phyloP scores from a whole-genome alignment of 2,113 vertebrate species.

The Petroica traversi region DNA sequence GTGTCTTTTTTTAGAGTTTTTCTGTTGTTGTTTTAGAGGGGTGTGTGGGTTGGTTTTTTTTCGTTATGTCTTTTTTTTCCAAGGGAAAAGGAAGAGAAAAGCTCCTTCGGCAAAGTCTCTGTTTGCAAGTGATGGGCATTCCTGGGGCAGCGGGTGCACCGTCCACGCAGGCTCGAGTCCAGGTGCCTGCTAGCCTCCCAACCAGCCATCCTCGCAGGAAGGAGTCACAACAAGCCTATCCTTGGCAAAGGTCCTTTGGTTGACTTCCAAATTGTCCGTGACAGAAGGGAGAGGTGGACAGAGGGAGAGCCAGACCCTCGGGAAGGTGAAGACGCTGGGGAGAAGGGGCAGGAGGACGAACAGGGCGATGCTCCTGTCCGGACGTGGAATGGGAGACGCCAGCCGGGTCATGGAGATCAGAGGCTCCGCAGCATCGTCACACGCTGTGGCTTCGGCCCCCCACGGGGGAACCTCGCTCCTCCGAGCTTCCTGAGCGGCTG shows the following conservation, averaged over 20 bases:
- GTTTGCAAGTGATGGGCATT: slow-evolving; percentile 56
- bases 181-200: background rate
- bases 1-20: slow-evolving; percentile 47
- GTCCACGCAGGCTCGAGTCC: background rate
- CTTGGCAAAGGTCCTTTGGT: slow-evolving; percentile 78
- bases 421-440: background rate
- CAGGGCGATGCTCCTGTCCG: background rate
- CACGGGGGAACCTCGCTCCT: slow-evolving; percentile 27
- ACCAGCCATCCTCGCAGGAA: background rate
- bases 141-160: slow-evolving; percentile 40
- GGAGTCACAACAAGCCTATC: slow-evolving; percentile 36
- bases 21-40: background rate
- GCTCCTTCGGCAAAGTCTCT: slow-evolving; percentile 73
- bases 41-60: background rate
- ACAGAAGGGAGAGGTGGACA: slow-evolving; percentile 45
- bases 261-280: slow-evolving; percentile 73
- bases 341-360: background rate
- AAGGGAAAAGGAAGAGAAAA: slow-evolving; percentile 75
- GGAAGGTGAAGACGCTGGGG: background rate
- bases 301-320: slow-evolving; percentile 46
- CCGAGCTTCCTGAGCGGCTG: slow-evolving; percentile 62
- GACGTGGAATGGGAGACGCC: background rate
- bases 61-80: slow-evolving; percentile 53
- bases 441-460: slow-evolving; percentile 37
- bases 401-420: background rate